A percentile compares a stretch with the other conserved stretches of the same genome.
phyloP scores from a whole-genome alignment of 2,888 invertebrate species.

The Odontomyia ornata region DNA sequence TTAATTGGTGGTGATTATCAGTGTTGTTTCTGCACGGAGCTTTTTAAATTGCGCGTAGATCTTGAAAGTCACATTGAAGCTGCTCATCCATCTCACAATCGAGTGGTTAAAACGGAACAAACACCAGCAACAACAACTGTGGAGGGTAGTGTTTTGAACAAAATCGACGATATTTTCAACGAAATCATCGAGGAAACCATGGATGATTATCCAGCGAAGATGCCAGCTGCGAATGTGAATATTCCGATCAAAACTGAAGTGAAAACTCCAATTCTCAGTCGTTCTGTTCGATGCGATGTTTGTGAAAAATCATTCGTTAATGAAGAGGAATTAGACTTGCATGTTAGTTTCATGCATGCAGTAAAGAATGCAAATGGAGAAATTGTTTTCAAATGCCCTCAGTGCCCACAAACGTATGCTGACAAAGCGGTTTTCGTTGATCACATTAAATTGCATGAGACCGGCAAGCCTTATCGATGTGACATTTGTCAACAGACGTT shows the following conservation, averaged over 20 bases:
- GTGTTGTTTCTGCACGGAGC: background rate
- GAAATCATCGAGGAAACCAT: conserved; percentile 9
- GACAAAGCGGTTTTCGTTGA: background rate
- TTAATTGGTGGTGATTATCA: background rate
- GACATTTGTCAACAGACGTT: conserved; percentile 10
- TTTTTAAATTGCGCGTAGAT: background rate
- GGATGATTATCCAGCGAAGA: background rate
- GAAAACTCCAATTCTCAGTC: background rate
- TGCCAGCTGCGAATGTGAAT: background rate
- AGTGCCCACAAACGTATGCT: background rate
- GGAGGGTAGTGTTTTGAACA: background rate
- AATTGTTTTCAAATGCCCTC: background rate
- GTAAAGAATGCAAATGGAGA: background rate
- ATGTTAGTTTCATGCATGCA: background rate
- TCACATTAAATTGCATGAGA: conserved; percentile 1
- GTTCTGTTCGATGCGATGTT: background rate
- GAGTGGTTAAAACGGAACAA: background rate
- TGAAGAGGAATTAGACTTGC: background rate
- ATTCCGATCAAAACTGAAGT: background rate
- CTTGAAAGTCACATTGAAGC: background rate
- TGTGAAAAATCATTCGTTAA: background rate
- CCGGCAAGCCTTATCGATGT: background rate
- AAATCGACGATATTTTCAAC: conserved; percentile 1
- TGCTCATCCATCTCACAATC: background rate
- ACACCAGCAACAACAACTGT: background rate